Conservation (phyloP, 2,797 vertebrate genomes). For the Spheniscus humboldti region DNA sequence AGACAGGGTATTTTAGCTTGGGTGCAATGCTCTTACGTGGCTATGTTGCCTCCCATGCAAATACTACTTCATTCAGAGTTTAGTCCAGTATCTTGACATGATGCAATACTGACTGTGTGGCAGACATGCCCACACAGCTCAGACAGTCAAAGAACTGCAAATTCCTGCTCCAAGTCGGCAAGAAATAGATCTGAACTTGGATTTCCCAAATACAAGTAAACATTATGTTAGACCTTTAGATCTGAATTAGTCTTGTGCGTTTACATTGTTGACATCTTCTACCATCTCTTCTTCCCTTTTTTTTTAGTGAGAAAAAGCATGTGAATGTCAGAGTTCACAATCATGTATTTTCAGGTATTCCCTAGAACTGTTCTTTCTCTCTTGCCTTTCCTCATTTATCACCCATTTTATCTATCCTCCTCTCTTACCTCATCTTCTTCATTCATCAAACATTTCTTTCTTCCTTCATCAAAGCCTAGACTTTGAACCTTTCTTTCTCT, state of each 20-base stretch:
- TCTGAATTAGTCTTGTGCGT: background rate
- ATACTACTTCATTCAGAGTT: background rate
- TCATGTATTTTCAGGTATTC: background rate
- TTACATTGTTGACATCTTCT: background rate
- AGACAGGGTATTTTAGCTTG: background rate
- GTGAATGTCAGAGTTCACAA: background rate
- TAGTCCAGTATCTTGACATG: background rate
- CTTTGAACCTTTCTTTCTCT: background rate
- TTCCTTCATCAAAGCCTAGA: background rate
- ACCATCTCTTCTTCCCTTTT: background rate
- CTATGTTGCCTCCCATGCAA: background rate
- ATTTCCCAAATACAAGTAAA: background rate
- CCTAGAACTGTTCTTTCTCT: background rate
- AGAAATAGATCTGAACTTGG: background rate
- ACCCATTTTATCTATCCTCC: background rate
- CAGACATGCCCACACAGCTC: background rate
- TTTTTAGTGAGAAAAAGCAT: background rate
- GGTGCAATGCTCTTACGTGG: fast-evolving
- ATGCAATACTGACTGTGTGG: background rate
- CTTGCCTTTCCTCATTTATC: background rate
- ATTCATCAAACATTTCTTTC: background rate
- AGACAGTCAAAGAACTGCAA: background rate
- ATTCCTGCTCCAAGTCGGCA: background rate
- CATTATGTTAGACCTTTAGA: background rate
- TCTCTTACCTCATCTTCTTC: background rate